Base-by-base conservation (phyloP, 2,888 invertebrate genomes). In the Volucella bombylans region DNA sequence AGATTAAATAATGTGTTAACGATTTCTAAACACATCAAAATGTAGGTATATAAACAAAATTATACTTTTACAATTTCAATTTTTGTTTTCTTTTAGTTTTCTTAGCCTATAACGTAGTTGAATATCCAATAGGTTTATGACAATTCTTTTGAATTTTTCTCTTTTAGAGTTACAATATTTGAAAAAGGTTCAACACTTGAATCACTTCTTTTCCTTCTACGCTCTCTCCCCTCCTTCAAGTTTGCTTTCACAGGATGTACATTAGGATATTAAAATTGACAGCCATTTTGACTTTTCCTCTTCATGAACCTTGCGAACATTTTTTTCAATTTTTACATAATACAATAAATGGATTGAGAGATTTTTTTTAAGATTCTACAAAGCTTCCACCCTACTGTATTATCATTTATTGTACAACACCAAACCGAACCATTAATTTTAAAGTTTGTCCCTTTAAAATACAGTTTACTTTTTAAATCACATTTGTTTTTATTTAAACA, bases 351-450 rank as follows among this genome's bases (percentile, higher is more conserved):
- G 2, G 52, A 52, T 45, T 72, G 61, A n/a, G 71, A 72, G 2
- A 61, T 18, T 52, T 43, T 41, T 52, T 8, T 71, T 50, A n/a
- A 12, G 50, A 71, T 47, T 61, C 47, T 59, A 15, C 23, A 43
- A 31, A 52, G 11, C 12, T 72, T 72, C 43, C 52, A 69, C 12
- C 68, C 61, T 10, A 73, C 64, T 39, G n/a, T 49, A 14, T 45
- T 73, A 39, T 73, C 9, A 18, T 64, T 55, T 47, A 45, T 54
- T 72, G 15, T 31, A 38, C 72, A 62, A 47, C 39, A 64, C 64
- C 73, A 57, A 39, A 64, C 55, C n/a, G 41, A 73, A 73, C 64
- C 64, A 64, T 64, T 61, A 12, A 43, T n/a, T 23, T 43, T 45
- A 43, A 61, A 61, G 4, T 57, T 14, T 39, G 3, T 54, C 8